Base-by-base conservation (phyloP, 2,113 vertebrate species). In the Myrmophylax atrothorax region DNA sequence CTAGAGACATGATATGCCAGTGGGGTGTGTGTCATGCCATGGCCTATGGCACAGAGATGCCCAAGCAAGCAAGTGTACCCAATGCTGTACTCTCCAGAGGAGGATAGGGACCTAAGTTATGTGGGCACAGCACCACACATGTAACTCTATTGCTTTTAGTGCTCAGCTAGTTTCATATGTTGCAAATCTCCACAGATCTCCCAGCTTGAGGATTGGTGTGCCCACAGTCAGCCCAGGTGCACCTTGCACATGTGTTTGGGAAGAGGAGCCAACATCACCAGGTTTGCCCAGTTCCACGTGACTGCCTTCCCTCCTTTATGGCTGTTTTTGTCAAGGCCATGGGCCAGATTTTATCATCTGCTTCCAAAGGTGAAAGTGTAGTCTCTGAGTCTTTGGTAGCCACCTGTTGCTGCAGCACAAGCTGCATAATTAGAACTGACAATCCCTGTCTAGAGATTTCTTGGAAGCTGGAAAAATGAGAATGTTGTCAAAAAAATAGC, bases 381-480 rank as follows among this genome's bases (percentile, higher is more conserved):
- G 14, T 31, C 87, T 76, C 78, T 17, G 72, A 75, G 86, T 8
- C 56, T 68, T 46, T 0, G 3, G 74, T 7, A 56, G 18, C 68
- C 77, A 52, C 94, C 93, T 96, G 91, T 89, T 9, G 40, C 55
- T 62, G 46, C 81, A 50, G 35, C 42, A 33, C 4, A 4, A 56
- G 72, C 53, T 40, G 68, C 38, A 2, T 62, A 64, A 93, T 56
- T 18, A 70, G 84, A 83, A 31, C 50, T 77, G 93, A 95, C 59
- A 76, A 17, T 55, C 33, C 52, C 33, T 28, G 90, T 60, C 74
- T 31, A 78, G 90, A 94, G 95, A 80, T 59, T 46, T 66, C 63
- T 86, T 87, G 66, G 84, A 64, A 95, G 75, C 81, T 49, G 90
- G 85, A 73, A 60, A 59, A 90, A 87, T 24, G 15, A 93, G 88